Conservation (phyloP, 92 coral and sea anemone genomes). For the Galaxea fascicularis region DNA sequence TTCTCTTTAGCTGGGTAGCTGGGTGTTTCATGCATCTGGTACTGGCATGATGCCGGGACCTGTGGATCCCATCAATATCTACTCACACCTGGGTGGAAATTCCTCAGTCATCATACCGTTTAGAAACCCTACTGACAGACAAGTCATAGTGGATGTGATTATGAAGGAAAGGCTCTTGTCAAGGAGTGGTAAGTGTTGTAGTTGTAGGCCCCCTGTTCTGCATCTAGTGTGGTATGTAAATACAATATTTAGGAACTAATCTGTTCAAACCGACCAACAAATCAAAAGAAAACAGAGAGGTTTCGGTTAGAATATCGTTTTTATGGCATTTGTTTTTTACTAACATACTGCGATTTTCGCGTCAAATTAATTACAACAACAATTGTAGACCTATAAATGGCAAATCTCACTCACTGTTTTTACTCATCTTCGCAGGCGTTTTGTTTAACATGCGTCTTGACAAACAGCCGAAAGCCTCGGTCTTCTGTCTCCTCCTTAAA, state of each 20-base stretch:
- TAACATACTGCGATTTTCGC: no score
- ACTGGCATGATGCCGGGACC: slow-evolving; percentile 94
- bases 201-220: neutral
- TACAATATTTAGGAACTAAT: no score
- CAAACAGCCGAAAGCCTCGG: slow-evolving; percentile 72
- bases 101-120: slow-evolving; percentile 93
- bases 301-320: neutral
- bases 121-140: slow-evolving; percentile 92
- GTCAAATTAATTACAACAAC: no score
- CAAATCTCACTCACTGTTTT: neutral
- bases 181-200: slow-evolving; percentile 64
- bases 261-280: no score
- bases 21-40: slow-evolving; percentile 94
- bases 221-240: neutral
- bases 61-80: slow-evolving; percentile 84
- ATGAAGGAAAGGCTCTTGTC: slow-evolving; percentile 86
- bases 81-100: slow-evolving; percentile 90
- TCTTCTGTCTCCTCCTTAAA: slow-evolving; percentile 95
- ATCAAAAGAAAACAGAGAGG: neutral
- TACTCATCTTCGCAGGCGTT: slow-evolving; percentile 56
- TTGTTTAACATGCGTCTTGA: slow-evolving; percentile 80
- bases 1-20: slow-evolving; percentile 83
- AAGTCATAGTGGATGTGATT: slow-evolving; percentile 87
- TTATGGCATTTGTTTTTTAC: no score
- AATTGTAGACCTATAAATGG: no score